Evolutionary conservation across 2,797 vertebrate genomes (phyloP), one percentile per base, ranked within the genome.

Genomic region (Menidia menidia): DNA sequence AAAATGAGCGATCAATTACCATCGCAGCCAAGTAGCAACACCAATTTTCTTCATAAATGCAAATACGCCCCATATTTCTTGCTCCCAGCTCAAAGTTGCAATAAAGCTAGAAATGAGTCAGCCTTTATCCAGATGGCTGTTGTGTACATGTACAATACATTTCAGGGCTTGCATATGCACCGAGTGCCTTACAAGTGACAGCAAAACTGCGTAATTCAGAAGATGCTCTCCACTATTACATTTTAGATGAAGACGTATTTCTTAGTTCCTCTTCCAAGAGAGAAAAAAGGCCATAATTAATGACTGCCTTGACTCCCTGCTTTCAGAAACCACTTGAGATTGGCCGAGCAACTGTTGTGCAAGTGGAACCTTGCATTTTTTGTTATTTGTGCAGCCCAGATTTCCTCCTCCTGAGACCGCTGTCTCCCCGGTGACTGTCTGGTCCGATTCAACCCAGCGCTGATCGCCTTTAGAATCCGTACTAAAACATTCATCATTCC

Each of bases 401-500:
- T 88, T 85, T 78, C 61, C 73, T 75, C 71, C 85, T 86, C 84
- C 54, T 58, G 88, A 91, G 89, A 88, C 48, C 48, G 45, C 70
- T 53, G 78, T 83, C 80, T 90, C 89, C 88, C 88, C 61, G 61
- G 76, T 42, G 89, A 81, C 81, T 78, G 85, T 89, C 89, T 86
- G 81, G 84, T 89, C 87, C 87, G 86, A 82, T 92, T 88, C 80
- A 75, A 47, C 70, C 80, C 68, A 78, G 71, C 76, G 76, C 82
- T 83, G 80, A 89, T 85, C 66, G 82, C 72, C 74, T 82, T 83
- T 84, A 78, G 85, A 91, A 85, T 83, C 85, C 83, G 68, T 80
- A 67, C 68, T 76, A 75, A 87, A 85, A 87, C 88, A 91, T 91
- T 89, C 82, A 91, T 92, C 87, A 84, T 82, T 80, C 67, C 64